These are phyloP conservation scores for Phalloptychus januarius DNA, from an alignment of 2,797 vertebrate species.

Conservation along the genomic window DNA sequence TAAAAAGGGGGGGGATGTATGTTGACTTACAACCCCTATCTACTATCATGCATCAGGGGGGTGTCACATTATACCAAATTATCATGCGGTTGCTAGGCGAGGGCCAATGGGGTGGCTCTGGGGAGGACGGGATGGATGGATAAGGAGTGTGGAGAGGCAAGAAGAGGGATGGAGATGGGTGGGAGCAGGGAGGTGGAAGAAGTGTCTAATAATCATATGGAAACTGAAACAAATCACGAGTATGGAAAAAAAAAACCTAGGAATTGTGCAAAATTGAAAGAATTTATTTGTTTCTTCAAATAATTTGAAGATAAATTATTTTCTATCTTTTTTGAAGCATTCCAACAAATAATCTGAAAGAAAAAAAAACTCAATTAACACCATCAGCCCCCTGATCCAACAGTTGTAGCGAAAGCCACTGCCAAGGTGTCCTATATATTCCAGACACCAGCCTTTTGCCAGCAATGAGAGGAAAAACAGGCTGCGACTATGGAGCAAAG, in stretches of 20 bases:
- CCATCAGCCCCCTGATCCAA: conserved; percentile 6
- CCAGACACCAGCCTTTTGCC: conserved; percentile 51
- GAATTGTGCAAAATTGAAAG: not conserved
- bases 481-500: conserved; percentile 45
- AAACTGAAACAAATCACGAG: conserved; percentile 35
- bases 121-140: conserved; percentile 70
- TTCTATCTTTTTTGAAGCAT: not conserved
- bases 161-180: conserved; percentile 51
- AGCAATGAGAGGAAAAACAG: conserved; percentile 31
- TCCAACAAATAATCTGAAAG: conserved; percentile 20
- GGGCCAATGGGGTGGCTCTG: conserved; percentile 70
- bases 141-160: conserved; percentile 71
- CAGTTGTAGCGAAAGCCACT: conserved; percentile 54
- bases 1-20: conserved; percentile 33
- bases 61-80: conserved; percentile 83
- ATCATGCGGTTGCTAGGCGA: conserved; percentile 82
- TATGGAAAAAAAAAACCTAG: not conserved
- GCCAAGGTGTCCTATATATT: conserved; percentile 64
- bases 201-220: conserved; percentile 14
- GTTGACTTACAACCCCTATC: conserved; percentile 71
- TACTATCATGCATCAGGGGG: conserved; percentile 78
- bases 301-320: not conserved
- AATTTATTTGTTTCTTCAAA: not conserved
- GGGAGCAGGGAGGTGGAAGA: conserved; percentile 32
- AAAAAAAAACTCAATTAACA: conserved; percentile 46